phyloP scores from a whole-genome alignment of 2,888 invertebrate genomes.

The Neelides folsomi region DNA sequence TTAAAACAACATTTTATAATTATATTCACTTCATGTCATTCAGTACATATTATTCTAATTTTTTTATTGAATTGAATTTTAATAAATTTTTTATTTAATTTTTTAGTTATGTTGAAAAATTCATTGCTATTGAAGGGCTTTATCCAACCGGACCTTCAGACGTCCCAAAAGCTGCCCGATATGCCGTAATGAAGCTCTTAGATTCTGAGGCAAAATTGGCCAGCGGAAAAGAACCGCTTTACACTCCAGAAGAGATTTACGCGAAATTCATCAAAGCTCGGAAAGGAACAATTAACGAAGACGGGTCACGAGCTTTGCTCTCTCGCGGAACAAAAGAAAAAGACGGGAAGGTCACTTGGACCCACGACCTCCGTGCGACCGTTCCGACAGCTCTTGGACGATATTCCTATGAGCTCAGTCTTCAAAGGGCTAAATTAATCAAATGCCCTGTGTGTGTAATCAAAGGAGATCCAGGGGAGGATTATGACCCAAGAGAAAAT shows the following conservation, averaged over 20 bases:
- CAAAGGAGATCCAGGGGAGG: slow-evolving; percentile 31
- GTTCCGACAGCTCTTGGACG: slow-evolving; percentile 12
- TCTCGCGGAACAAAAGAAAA: slow-evolving; percentile 12
- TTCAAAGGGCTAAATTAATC: slow-evolving; percentile 26
- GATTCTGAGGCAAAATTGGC: slow-evolving; percentile 15
- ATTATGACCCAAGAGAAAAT: slow-evolving; percentile 26
- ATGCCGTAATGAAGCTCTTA: slow-evolving; percentile 7
- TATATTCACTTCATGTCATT: too few species aligned
- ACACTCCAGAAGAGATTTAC: slow-evolving; percentile 15
- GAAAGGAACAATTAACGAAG: slow-evolving; percentile 12
- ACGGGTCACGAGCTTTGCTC: slow-evolving; percentile 12
- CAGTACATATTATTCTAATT: too few species aligned
- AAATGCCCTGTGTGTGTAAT: slow-evolving; percentile 35
- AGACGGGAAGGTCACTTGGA: slow-evolving; percentile 8
- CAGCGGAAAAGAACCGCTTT: slow-evolving; percentile 9
- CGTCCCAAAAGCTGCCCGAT: not conserved
- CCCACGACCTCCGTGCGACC: slow-evolving; percentile 17
- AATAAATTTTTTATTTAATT: too few species aligned
- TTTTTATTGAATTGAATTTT: too few species aligned
- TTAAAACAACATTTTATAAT: slow-evolving; percentile 2
- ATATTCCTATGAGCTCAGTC: slow-evolving; percentile 7
- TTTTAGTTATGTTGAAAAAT: slow-evolving; percentile 13
- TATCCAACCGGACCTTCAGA: slow-evolving; percentile 10
- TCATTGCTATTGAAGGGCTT: slow-evolving; percentile 18
- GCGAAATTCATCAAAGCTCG: slow-evolving; percentile 11